Percentiles rank a stretch among this genome's conserved stretches.
Evolutionary conservation across 2,797 vertebrate species (phyloP).

Genomic region (Onychomys arenicola): DNA sequence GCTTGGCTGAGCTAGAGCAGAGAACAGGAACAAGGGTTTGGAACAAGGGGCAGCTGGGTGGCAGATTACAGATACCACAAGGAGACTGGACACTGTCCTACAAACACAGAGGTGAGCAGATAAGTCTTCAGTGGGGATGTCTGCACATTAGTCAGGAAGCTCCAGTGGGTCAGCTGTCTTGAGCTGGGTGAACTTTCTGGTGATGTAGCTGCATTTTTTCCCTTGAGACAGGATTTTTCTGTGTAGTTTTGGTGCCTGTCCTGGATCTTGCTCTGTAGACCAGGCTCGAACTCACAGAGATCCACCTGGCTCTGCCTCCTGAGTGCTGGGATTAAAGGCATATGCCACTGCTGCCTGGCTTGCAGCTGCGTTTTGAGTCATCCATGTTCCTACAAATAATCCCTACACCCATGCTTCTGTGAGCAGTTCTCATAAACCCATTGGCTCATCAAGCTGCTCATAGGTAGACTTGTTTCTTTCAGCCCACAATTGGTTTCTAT

Average conservation of each 20-base stretch:
- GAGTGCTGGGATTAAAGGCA: too few relatives aligned
- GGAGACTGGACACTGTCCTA: background rate
- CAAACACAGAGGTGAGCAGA: background rate
- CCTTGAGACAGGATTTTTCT: too few relatives aligned
- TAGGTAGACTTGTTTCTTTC: background rate
- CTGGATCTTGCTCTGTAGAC: too few relatives aligned
- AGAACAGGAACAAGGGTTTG: background rate
- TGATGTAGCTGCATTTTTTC: background rate
- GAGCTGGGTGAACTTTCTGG: background rate
- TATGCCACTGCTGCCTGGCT: fast-evolving
- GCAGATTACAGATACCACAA: background rate
- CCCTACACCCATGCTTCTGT: background rate
- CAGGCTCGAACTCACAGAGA: too few relatives aligned
- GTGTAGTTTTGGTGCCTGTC: too few relatives aligned
- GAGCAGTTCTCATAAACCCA: background rate
- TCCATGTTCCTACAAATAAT: background rate
- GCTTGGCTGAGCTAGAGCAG: background rate
- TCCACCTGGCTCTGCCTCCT: too few relatives aligned
- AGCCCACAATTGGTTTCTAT: background rate
- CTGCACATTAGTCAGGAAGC: too few relatives aligned
- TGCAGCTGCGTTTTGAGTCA: too few relatives aligned
- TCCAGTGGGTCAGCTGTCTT: background rate
- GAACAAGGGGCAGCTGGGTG: background rate
- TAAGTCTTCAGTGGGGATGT: background rate
- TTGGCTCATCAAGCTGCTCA: background rate